Percentiles rank a stretch among this genome's conserved stretches.
Conservation (phyloP, 2,113 vertebrate genomes). For the Pygoscelis adeliae region DNA sequence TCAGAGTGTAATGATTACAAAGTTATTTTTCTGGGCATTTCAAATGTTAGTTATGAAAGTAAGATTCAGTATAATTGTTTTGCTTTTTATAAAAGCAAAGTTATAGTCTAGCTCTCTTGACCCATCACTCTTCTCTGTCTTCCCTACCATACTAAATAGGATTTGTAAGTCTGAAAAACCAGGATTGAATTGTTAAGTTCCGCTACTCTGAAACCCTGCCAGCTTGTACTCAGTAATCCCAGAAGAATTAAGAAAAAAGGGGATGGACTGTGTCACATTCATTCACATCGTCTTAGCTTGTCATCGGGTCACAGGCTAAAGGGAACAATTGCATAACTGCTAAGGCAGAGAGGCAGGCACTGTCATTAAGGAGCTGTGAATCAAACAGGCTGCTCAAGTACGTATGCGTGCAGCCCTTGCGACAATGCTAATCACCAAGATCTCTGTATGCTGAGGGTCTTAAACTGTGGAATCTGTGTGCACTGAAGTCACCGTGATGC, state of each 20-base stretch:
- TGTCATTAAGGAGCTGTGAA: background rate
- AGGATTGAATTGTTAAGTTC: background rate
- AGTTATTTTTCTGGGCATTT: background rate
- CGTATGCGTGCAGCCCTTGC: background rate
- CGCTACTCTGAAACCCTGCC: background rate
- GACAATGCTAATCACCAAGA: background rate
- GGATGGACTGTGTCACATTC: background rate
- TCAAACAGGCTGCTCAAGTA: background rate
- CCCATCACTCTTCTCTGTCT: background rate
- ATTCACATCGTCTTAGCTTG: background rate
- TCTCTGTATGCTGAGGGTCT: background rate
- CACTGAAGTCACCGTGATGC: background rate
- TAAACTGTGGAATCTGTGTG: background rate
- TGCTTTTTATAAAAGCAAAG: background rate
- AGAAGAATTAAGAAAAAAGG: slow-evolving; percentile 30
- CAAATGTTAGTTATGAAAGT: background rate
- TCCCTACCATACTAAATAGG: background rate
- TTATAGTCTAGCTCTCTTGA: background rate
- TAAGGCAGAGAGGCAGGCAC: background rate
- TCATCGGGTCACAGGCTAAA: background rate
- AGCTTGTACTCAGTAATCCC: background rate
- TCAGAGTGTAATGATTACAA: background rate
- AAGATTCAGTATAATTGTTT: background rate
- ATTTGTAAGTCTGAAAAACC: background rate
- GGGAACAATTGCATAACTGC: slow-evolving; percentile 3